These are phyloP conservation scores for Cacatua alba DNA, from an alignment of 2,113 vertebrate genomes.

Conservation along the genomic window DNA sequence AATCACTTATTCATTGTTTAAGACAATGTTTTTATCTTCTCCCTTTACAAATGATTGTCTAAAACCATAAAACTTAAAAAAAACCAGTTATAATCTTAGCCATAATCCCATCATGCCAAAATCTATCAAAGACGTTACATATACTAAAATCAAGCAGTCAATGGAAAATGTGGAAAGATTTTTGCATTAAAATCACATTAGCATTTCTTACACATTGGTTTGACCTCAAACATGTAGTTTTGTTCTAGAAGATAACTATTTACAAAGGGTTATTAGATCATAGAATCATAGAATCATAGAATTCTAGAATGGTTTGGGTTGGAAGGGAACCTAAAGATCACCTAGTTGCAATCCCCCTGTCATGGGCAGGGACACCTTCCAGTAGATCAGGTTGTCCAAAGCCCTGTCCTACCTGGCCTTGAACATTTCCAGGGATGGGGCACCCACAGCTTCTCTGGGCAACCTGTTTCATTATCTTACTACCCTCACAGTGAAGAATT, in stretches of 20 bases:
- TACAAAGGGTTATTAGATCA: neutral
- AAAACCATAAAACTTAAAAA: neutral
- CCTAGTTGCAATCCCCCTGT: neutral
- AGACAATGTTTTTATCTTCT: neutral
- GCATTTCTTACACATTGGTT: neutral
- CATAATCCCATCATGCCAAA: neutral
- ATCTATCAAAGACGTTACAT: neutral
- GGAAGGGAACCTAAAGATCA: neutral
- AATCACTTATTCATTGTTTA: neutral
- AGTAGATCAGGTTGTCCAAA: neutral
- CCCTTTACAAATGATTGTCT: neutral
- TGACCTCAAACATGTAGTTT: neutral
- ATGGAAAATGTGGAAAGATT: neutral
- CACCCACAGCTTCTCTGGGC: neutral
- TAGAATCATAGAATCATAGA: neutral
- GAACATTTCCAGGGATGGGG: neutral
- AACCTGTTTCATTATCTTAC: neutral
- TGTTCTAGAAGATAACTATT: neutral
- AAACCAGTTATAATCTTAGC: neutral
- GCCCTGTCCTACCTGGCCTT: neutral
- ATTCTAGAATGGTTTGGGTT: neutral
- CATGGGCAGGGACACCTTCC: neutral
- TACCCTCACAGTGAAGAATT: neutral
- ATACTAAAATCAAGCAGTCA: neutral
- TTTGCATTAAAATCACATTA: neutral